Percentiles rank a stretch among this genome's conserved stretches.
phyloP scores from a whole-genome alignment of 2,888 invertebrate genomes.

The Agrilus mali region DNA sequence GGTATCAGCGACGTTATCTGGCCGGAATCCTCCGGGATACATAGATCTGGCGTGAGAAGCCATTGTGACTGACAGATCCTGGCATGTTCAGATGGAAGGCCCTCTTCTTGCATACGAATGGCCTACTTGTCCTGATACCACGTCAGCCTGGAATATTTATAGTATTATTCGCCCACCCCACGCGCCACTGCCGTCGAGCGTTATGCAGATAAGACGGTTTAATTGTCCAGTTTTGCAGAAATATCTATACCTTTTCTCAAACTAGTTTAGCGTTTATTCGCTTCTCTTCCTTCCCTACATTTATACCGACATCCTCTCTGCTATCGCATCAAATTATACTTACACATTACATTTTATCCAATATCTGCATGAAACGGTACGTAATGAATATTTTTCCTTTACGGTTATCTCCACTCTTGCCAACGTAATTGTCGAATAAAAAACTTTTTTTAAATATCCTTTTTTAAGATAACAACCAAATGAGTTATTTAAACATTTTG shows the following conservation, averaged over 20 bases:
- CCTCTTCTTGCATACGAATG: conserved; percentile 34
- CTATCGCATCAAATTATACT: no score
- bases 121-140: conserved; percentile 31
- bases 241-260: conserved; percentile 1
- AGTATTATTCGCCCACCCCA: conserved; percentile 22
- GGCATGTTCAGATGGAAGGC: conserved; percentile 35
- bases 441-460: no score
- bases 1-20: conserved; percentile 21
- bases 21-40: conserved; percentile 23
- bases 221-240: conserved; percentile 21
- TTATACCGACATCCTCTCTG: no score
- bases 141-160: conserved; percentile 28
- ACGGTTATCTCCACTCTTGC: no score
- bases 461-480: no score
- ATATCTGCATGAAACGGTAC: no score
- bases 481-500: no score
- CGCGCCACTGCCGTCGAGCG: conserved; percentile 26
- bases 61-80: conserved; percentile 37
- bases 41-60: conserved; percentile 27
- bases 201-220: conserved; percentile 34
- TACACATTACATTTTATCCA: no score
- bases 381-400: no score
- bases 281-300: no score
- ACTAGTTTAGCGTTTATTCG: background rate
- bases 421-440: no score